These are phyloP conservation scores for Abrostola triplasia DNA, from an alignment of 2,888 invertebrate genomes.

Conservation along the genomic window DNA sequence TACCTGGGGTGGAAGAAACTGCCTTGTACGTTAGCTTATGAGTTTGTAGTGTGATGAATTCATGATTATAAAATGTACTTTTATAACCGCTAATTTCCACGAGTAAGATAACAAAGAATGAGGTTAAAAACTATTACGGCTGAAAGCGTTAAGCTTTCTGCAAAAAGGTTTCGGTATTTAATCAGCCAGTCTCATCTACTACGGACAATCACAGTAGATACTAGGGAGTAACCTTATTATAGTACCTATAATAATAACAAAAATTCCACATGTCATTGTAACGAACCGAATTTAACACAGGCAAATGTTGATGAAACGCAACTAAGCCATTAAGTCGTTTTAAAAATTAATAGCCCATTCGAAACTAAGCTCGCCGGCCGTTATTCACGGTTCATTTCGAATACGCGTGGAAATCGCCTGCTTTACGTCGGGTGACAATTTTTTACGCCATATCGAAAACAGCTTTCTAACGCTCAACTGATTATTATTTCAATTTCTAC, in stretches of 20 bases:
- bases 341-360: constrained; percentile 53
- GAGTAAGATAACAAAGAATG: not conserved
- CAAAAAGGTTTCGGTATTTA: too few relatives aligned
- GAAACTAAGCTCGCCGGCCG: constrained; percentile 47
- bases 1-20: not conserved
- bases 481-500: constrained; percentile 45
- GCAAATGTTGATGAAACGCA: constrained; percentile 31
- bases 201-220: too few relatives aligned
- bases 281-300: constrained; percentile 26
- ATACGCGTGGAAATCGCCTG: constrained; percentile 61
- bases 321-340: constrained; percentile 42
- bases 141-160: too few relatives aligned
- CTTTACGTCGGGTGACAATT: constrained; percentile 65
- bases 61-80: not conserved
- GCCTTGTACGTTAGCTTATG: not conserved
- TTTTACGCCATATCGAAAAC: constrained; percentile 62
- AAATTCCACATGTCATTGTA: constrained; percentile 30
- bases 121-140: too few relatives aligned
- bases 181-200: too few relatives aligned
- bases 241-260: constrained; percentile 11
- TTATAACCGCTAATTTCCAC: not conserved
- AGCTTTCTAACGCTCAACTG: constrained; percentile 58
- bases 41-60: not conserved
- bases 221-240: too few relatives aligned
- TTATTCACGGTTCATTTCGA: constrained; percentile 59